Conservation (phyloP, 2,797 vertebrate genomes). For the Anguilla obscura region DNA sequence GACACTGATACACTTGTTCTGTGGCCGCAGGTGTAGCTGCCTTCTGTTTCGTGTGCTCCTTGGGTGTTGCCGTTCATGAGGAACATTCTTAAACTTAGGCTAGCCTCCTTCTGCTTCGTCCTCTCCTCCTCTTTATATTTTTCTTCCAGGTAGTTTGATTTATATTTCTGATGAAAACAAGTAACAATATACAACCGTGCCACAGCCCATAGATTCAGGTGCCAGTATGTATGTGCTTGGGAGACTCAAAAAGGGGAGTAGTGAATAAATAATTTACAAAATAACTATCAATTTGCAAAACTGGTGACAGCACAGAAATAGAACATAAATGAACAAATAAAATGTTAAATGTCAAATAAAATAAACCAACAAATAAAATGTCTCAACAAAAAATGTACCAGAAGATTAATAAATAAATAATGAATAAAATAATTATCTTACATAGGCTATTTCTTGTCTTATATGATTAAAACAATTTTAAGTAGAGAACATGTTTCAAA, state of each 20-base stretch:
- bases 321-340: neutral
- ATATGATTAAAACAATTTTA: too few relatives aligned
- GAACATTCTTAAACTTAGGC: constrained; percentile 66
- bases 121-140: neutral
- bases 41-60: constrained; percentile 72
- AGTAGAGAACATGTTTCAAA: too few relatives aligned
- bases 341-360: neutral
- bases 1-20: constrained; percentile 98
- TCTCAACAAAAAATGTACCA: too few relatives aligned
- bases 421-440: too few relatives aligned
- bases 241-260: neutral
- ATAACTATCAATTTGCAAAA: neutral
- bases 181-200: neutral
- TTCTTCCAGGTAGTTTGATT: neutral
- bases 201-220: neutral
- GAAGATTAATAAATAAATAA: too few relatives aligned
- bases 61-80: constrained; percentile 68
- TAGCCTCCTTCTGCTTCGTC: neutral
- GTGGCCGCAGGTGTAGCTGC: constrained; percentile 92
- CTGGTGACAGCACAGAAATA: too few relatives aligned
- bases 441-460: too few relatives aligned
- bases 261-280: neutral
- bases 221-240: neutral
- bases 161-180: neutral
- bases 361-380: neutral